These are phyloP conservation scores for Centropus unirufus DNA, from an alignment of 2,113 vertebrate species.

Conservation along the genomic window DNA sequence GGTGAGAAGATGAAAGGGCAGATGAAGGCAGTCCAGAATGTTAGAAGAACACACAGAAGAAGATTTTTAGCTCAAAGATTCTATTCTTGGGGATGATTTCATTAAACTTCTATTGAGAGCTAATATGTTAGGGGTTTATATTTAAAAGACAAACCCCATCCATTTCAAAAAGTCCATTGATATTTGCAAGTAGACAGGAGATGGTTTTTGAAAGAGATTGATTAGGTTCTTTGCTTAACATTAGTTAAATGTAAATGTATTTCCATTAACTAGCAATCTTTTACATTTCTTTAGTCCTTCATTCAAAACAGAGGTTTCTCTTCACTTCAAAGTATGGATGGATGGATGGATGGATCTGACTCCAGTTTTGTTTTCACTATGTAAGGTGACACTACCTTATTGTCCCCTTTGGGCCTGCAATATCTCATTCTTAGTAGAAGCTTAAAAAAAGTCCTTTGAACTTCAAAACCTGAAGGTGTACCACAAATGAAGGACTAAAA, in stretches of 20 bases:
- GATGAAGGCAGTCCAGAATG: background rate
- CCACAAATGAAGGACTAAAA: background rate
- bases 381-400: background rate
- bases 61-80: background rate
- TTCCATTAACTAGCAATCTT: background rate
- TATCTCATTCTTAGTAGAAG: background rate
- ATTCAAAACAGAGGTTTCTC: background rate
- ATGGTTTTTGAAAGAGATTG: background rate
- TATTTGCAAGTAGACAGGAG: background rate
- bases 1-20: background rate
- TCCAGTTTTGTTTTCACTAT: background rate
- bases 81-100: conserved; percentile 17
- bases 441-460: background rate
- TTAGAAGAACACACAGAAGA: background rate
- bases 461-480: background rate
- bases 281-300: background rate
- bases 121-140: background rate
- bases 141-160: background rate
- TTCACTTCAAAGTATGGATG: background rate
- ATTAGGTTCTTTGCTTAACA: background rate
- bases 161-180: background rate
- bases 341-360: background rate
- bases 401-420: background rate
- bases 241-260: background rate
- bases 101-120: background rate